Base-by-base conservation (phyloP, 2,797 vertebrate species). In the Hoplostethus mediterraneus region DNA sequence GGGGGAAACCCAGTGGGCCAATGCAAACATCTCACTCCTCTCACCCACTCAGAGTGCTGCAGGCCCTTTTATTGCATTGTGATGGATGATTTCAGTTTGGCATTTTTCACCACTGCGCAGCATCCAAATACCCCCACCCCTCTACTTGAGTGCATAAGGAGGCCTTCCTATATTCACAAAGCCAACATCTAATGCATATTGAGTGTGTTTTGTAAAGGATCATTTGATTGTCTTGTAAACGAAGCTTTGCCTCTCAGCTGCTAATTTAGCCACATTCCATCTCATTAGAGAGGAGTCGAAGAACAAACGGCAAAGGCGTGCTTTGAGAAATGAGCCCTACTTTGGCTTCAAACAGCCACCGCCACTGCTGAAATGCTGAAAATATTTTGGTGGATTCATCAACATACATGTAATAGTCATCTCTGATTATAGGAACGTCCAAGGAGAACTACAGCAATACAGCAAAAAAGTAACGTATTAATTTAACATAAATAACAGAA, bases 1-100 rank as follows among this genome's bases (percentile, higher is more conserved):
- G 79, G 87, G 86, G 89, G 89, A 94, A 95, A 95, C 95, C 93
- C 95, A 95, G 93, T 95, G 96, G 95, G 95, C 94, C 95, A 95
- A 92, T 93, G 92, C 93, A 95, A 92, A 95, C 95, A 95, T 93
- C 91, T 92, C 87, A 80, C 74, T 94, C 80, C 83, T 82, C 87
- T 85, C 80, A 90, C 87, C 88, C 88, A 88, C 87, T 83, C 57
- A 59, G 69, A 92, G 89, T 30, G 95, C 95, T 96, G 84, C 83
- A 64, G 96, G 95, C 94, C 92, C 90, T 94, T 95, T 90, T 87
- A 88, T 89, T 91, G 83, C 89, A 74, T 81, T 62, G 90, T 93
- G 92, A 95, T 94, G 92, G 92, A 93, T 94, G 92, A 89, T 90
- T 91, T 91, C 84, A 86, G 87, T 91, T 91, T 92, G 90, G 86